phyloP scores from a whole-genome alignment of 2,113 vertebrate genomes.

The Rhynchomys soricoides region DNA sequence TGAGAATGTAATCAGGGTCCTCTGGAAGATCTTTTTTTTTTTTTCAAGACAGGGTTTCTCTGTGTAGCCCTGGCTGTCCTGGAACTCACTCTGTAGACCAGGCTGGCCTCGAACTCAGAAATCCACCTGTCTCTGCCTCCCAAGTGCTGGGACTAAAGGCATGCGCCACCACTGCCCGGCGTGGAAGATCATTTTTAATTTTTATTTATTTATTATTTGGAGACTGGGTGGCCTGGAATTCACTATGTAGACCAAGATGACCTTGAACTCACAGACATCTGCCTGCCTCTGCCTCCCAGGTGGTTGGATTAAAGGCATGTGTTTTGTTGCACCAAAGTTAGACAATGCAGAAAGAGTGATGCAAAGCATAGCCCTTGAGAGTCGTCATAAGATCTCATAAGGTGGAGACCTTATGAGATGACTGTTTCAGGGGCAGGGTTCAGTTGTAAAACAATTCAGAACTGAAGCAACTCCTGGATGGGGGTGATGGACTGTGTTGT shows the following conservation, averaged over 20 bases:
- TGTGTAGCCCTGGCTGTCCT: no score
- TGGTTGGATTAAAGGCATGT: neutral
- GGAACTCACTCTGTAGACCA: no score
- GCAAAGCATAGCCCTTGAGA: neutral
- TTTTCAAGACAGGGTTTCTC: no score
- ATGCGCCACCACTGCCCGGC: no score
- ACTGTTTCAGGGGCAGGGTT: neutral
- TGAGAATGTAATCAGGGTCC: neutral
- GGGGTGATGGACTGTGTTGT: neutral
- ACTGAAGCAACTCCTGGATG: neutral
- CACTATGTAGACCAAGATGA: neutral
- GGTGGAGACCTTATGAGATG: neutral
- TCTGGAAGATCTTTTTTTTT: neutral
- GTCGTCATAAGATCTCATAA: no score
- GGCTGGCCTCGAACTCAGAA: no score
- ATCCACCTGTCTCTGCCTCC: no score
- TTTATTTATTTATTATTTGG: neutral
- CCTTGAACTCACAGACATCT: neutral
- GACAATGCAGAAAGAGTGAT: neutral
- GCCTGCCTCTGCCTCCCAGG: neutral
- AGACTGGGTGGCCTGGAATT: neutral
- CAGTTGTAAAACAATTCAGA: neutral
- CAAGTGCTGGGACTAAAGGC: no score
- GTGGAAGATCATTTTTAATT: no score
- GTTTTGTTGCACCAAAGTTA: neutral